phyloP scores from a whole-genome alignment of 2,797 vertebrate species.

The Varecia variegata region DNA sequence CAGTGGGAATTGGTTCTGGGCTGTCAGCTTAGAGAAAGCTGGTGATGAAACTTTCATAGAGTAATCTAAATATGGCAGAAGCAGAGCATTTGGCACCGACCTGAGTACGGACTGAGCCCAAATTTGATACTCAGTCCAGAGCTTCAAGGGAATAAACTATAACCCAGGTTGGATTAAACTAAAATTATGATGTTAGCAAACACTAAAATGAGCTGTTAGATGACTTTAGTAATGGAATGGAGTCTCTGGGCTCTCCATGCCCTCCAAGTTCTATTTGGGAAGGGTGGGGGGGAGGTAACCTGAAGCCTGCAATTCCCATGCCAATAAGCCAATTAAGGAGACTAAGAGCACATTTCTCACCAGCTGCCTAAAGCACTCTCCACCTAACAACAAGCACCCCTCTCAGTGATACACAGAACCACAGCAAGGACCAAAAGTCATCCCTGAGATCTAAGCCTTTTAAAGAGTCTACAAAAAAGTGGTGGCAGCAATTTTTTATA shows the following conservation, averaged over 20 bases:
- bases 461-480: slow-evolving; percentile 5
- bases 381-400: slow-evolving; percentile 33
- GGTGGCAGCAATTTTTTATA: background rate
- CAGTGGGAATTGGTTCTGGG: background rate
- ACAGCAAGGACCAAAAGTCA: background rate
- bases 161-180: slow-evolving; percentile 69
- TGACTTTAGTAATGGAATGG: slow-evolving; percentile 64
- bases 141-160: slow-evolving; percentile 65
- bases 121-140: slow-evolving; percentile 68
- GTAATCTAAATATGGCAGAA: slow-evolving; percentile 69
- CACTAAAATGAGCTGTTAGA: slow-evolving; percentile 44
- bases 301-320: slow-evolving; percentile 46
- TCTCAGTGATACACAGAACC: background rate
- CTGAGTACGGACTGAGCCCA: slow-evolving; percentile 53
- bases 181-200: slow-evolving; percentile 65
- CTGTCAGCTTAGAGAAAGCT: slow-evolving; percentile 48
- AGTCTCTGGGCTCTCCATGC: slow-evolving; percentile 18
- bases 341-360: slow-evolving; percentile 42
- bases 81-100: slow-evolving; percentile 38
- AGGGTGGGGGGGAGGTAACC: slow-evolving; percentile 49
- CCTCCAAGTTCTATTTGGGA: slow-evolving; percentile 67
- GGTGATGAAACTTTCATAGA: slow-evolving; percentile 51
- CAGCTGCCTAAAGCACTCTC: slow-evolving; percentile 51
- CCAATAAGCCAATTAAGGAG: slow-evolving; percentile 74
- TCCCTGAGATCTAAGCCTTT: slow-evolving; percentile 8